Conservation (phyloP, 2,797 vertebrate genomes). For the Novumbra hubbsi region DNA sequence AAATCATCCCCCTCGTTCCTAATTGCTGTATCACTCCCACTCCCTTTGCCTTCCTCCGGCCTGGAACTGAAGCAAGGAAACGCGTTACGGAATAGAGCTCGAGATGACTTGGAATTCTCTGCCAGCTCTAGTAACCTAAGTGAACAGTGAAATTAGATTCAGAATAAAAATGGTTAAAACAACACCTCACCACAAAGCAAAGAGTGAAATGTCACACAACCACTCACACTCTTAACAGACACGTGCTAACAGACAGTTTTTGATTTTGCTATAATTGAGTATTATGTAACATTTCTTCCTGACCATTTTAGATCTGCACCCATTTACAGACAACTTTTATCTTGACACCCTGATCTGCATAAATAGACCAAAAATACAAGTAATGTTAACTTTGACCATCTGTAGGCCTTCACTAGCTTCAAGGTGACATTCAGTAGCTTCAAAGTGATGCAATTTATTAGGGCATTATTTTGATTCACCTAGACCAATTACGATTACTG, state of each 20-base stretch:
- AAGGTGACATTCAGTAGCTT: background rate
- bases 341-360: background rate
- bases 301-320: background rate
- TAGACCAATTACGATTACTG: background rate
- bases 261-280: constrained; percentile 1
- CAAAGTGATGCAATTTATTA: background rate
- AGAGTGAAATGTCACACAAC: too few species aligned
- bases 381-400: background rate
- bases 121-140: too few species aligned
- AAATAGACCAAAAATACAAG: background rate
- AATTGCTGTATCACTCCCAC: too few species aligned
- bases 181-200: too few species aligned
- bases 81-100: too few species aligned
- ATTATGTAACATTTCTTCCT: background rate
- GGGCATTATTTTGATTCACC: background rate
- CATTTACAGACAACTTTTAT: background rate
- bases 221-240: too few species aligned
- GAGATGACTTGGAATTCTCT: too few species aligned
- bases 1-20: too few species aligned
- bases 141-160: too few species aligned
- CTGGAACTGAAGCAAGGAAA: too few species aligned
- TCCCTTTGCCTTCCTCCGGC: too few species aligned
- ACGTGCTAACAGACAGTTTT: background rate
- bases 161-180: too few species aligned
- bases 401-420: background rate